These are phyloP conservation scores for Drosophila planitibia DNA, from an alignment of 2,888 invertebrate species.

Conservation along the genomic window DNA sequence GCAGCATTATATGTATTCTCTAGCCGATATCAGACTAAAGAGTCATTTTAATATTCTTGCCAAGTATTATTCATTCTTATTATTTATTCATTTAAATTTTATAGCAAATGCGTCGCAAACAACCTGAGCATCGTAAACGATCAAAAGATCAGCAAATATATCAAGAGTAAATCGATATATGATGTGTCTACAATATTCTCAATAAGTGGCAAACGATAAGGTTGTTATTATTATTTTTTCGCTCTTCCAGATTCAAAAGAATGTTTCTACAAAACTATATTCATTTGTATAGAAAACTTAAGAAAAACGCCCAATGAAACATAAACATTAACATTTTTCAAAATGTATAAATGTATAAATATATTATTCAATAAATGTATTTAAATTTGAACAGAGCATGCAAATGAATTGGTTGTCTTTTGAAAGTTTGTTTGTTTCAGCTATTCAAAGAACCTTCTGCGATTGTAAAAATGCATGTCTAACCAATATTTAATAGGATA, in stretches of 20 bases:
- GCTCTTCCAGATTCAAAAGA: neutral
- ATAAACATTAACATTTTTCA: neutral
- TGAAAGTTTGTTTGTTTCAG: neutral
- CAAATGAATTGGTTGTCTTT: neutral
- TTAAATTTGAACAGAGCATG: neutral
- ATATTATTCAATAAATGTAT: neutral
- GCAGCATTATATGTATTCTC: conserved; percentile 1
- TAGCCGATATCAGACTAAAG: conserved; percentile 10
- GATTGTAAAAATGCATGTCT: neutral
- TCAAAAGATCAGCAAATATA: conserved; percentile 56
- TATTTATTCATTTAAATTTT: conserved; percentile 14
- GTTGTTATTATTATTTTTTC: too few relatives aligned
- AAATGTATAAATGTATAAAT: neutral
- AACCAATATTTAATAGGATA: neutral
- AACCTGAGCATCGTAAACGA: conserved; percentile 47
- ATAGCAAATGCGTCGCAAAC: conserved; percentile 63
- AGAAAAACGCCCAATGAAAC: neutral
- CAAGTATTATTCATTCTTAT: conserved; percentile 5
- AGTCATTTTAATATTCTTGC: conserved; percentile 9
- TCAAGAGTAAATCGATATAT: neutral
- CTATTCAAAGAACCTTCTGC: neutral
- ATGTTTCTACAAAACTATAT: neutral
- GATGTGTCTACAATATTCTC: neutral
- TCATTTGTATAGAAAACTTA: neutral
- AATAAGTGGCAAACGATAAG: neutral